phyloP scores from a whole-genome alignment of 2,113 vertebrate species.

The Chascanopsetta lugubris region DNA sequence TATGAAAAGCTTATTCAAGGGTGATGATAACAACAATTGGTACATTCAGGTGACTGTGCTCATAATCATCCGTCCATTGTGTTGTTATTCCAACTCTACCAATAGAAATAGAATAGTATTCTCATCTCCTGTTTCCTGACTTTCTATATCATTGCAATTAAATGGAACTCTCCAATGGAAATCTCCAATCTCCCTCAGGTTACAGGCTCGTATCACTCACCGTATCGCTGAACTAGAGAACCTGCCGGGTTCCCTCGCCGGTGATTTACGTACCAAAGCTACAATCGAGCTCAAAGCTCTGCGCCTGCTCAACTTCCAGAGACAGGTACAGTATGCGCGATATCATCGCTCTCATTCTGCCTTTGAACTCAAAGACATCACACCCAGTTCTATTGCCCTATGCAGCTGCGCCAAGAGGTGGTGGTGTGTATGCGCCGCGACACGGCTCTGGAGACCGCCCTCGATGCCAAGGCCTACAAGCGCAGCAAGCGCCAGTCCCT shows the following conservation, averaged over 20 bases:
- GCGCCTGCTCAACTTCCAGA: slow-evolving; percentile 95
- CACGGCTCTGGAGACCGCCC: slow-evolving; percentile 91
- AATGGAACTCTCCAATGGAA: too few relatives aligned
- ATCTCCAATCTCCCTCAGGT: slow-evolving; percentile 69
- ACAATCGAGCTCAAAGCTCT: slow-evolving; percentile 97
- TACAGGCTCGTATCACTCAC: slow-evolving; percentile 95
- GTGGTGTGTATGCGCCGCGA: slow-evolving; percentile 96
- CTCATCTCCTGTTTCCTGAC: background rate
- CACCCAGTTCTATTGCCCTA: background rate
- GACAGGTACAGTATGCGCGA: slow-evolving; percentile 81
- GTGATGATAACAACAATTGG: too few relatives aligned
- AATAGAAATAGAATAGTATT: background rate
- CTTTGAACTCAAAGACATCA: background rate
- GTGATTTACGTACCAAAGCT: slow-evolving; percentile 97
- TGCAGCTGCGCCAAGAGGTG: slow-evolving; percentile 92
- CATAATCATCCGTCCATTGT: too few relatives aligned
- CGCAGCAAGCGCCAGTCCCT: slow-evolving; percentile 94
- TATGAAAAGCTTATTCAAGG: too few relatives aligned
- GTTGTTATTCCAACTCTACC: too few relatives aligned
- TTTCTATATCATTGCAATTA: background rate
- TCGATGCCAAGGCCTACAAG: slow-evolving; percentile 95
- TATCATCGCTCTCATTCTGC: background rate
- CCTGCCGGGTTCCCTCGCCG: slow-evolving; percentile 92
- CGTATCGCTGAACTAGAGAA: slow-evolving; percentile 96
- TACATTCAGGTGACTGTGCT: too few relatives aligned